Evolutionary conservation across 2,113 vertebrate genomes (phyloP).

Genomic region (Atrichornis clamosus): DNA sequence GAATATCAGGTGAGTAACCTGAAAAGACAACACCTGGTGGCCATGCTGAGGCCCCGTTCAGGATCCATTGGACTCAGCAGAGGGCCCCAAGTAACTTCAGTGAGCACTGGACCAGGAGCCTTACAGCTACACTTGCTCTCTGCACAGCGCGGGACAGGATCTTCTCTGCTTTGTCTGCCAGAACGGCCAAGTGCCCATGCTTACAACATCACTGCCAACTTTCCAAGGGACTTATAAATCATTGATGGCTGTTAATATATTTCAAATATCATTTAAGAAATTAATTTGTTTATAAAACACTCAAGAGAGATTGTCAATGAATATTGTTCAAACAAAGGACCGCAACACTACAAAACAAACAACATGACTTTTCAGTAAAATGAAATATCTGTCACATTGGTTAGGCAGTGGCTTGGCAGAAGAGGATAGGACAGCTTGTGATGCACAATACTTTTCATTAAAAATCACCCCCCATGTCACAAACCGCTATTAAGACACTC

Average conservation of each 20-base stretch:
- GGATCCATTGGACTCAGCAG: background rate
- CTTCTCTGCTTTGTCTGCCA: background rate
- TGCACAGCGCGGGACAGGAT: rapidly evolving
- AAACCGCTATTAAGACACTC: background rate
- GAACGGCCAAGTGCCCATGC: background rate
- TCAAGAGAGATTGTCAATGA: background rate
- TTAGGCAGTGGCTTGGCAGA: slow-evolving; percentile 44
- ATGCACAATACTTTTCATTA: background rate
- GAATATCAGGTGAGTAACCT: background rate
- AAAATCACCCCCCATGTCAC: background rate
- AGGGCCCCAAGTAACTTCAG: background rate
- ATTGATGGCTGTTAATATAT: background rate
- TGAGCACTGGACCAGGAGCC: background rate
- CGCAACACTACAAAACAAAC: background rate
- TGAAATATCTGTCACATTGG: background rate
- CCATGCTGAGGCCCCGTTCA: background rate
- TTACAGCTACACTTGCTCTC: background rate
- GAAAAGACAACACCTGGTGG: background rate
- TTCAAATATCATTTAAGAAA: background rate
- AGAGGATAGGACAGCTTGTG: slow-evolving; percentile 50
- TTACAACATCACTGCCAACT: background rate
- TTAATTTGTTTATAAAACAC: background rate
- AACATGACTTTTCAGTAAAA: slow-evolving; percentile 36
- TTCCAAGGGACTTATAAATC: background rate
- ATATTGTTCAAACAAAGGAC: background rate